These are phyloP conservation scores for Rhagophthalmus giganteus DNA, from an alignment of 2,888 invertebrate genomes.

Conservation along the genomic window DNA sequence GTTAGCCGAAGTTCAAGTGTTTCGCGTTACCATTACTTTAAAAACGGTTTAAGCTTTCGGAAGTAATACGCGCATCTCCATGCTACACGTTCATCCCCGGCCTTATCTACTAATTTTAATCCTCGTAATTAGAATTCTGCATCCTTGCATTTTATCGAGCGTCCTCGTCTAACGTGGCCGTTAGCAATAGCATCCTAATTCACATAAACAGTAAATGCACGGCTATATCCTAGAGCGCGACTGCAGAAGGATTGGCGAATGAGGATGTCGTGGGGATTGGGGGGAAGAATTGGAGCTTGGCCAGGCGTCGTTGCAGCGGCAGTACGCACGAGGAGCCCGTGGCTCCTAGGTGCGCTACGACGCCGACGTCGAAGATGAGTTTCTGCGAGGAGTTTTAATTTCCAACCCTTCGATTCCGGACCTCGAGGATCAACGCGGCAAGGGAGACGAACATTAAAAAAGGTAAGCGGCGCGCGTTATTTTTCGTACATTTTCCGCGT, in stretches of 20 bases:
- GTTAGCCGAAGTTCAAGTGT: no score
- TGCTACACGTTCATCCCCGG: conserved; percentile 16
- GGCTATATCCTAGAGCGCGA: conserved; percentile 35
- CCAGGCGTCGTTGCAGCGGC: conserved; percentile 52
- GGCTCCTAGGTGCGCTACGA: conserved; percentile 38
- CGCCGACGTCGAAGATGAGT: conserved; percentile 33
- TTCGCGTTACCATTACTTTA: conserved; percentile 21
- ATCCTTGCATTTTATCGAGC: conserved; percentile 24
- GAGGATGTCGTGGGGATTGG: conserved; percentile 31
- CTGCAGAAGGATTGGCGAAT: conserved; percentile 35
- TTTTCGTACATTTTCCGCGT: no score
- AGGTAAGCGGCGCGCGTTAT: no score
- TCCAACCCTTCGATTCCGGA: conserved; percentile 10
- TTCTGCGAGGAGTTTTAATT: conserved; percentile 23
- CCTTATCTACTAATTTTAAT: conserved; percentile 42
- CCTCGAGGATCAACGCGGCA: conserved; percentile 27
- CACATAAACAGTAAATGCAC: conserved; percentile 36
- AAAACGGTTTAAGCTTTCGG: conserved; percentile 17
- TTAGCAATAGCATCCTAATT: conserved; percentile 25
- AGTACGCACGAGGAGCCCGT: conserved; percentile 52
- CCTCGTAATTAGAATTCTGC: conserved; percentile 40
- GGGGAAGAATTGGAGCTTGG: conserved; percentile 48
- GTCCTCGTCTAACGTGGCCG: conserved; percentile 24
- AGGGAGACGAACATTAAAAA: conserved; percentile 20
- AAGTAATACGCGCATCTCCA: conserved; percentile 21